These are phyloP conservation scores for Chaetodon trifasciatus DNA, from an alignment of 2,797 vertebrate genomes.

Conservation along the genomic window DNA sequence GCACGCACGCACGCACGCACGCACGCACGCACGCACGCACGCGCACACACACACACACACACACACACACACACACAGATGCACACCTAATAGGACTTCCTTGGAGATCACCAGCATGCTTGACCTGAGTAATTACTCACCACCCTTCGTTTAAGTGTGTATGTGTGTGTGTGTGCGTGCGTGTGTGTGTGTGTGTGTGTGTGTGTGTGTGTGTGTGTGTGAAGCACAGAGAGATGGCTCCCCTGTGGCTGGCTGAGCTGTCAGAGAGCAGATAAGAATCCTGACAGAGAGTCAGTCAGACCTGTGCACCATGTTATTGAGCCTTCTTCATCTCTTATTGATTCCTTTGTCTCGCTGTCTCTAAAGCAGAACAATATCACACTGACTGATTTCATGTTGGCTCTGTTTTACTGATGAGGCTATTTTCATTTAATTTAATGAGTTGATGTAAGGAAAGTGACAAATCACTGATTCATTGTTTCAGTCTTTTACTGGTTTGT, in stretches of 20 bases:
- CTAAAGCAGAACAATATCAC: conserved; percentile 18
- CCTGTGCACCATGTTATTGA: conserved; percentile 11
- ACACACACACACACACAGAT: conserved; percentile 15
- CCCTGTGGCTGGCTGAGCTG: conserved; percentile 45
- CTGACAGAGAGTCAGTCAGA: conserved; percentile 39
- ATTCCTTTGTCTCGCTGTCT: conserved; percentile 38
- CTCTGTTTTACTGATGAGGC: background rate
- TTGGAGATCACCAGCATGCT: conserved; percentile 48
- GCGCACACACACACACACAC: conserved; percentile 15
- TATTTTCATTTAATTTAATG: conserved; percentile 6
- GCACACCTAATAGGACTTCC: conserved; percentile 28
- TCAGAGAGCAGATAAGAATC: conserved; percentile 61
- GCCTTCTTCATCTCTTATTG: conserved; percentile 28
- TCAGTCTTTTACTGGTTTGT: background rate
- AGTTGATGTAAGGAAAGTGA: conserved; percentile 21
- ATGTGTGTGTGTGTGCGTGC: conserved; percentile 9
- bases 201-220: conserved; percentile 4
- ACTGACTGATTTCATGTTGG: background rate
- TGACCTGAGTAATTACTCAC: conserved; percentile 72
- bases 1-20: conserved; percentile 15
- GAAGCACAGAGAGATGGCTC: conserved; percentile 37
- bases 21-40: conserved; percentile 13
- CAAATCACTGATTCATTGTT: background rate
- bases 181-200: conserved; percentile 13
- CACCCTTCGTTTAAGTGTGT: conserved; percentile 26